Conservation (phyloP, 2,113 vertebrate genomes). For the Pipra filicauda region DNA sequence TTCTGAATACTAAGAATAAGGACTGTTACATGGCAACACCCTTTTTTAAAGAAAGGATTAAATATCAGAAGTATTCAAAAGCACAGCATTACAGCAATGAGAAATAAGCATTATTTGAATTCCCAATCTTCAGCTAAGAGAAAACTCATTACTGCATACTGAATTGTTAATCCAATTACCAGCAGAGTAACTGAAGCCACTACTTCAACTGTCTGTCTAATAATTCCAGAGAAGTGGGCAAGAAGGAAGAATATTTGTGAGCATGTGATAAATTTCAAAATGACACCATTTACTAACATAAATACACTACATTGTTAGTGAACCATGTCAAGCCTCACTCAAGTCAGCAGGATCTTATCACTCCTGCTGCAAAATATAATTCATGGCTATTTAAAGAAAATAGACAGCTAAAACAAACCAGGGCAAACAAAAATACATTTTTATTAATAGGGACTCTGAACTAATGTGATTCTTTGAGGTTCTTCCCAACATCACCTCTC, state of each 20-base stretch:
- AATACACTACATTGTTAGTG: neutral
- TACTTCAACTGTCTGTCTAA: neutral
- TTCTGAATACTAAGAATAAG: neutral
- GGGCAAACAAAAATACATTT: neutral
- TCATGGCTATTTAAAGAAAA: neutral
- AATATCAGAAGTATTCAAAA: neutral
- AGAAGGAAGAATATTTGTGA: neutral
- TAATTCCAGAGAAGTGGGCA: neutral
- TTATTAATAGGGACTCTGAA: neutral
- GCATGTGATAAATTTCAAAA: neutral
- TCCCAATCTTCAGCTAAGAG: neutral
- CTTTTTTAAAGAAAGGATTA: neutral
- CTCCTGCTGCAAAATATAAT: neutral
- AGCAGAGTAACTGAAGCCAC: neutral
- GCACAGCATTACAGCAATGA: neutral
- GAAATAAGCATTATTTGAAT: neutral
- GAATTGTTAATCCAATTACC: neutral
- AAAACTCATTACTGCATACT: neutral
- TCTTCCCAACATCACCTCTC: neutral
- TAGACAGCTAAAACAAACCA: neutral
- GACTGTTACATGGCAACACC: neutral
- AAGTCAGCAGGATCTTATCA: neutral
- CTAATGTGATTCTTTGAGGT: neutral
- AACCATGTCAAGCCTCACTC: neutral
- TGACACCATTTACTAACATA: neutral